Conservation (phyloP, 1,140 invertebrate genomes). For the Polypedilum vanderplanki region DNA sequence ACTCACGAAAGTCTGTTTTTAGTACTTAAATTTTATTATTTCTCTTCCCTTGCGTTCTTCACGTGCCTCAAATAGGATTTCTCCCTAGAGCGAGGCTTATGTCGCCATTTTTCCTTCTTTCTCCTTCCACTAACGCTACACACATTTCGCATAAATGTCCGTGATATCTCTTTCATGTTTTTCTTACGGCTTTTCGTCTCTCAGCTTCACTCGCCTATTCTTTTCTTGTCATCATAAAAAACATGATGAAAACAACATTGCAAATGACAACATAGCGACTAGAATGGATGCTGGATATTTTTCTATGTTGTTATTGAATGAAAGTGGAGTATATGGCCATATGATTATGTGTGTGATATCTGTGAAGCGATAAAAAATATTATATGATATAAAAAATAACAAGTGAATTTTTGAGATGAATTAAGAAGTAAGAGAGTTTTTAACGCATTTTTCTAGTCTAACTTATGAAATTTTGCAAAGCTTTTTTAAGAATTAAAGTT, state of each 20-base stretch:
- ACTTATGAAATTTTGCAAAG: too few species aligned
- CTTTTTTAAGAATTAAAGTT: too few species aligned
- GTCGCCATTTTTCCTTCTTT: not conserved
- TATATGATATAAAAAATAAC: too few species aligned
- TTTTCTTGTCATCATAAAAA: conserved; percentile 2
- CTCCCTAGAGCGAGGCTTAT: conserved; percentile 8
- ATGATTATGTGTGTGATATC: not conserved
- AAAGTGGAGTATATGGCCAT: not conserved
- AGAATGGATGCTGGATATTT: not conserved
- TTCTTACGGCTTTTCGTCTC: conserved; percentile 8
- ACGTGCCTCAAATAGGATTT: not conserved
- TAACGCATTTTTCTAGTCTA: too few species aligned
- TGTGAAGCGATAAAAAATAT: too few species aligned
- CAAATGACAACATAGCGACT: not conserved
- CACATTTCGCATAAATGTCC: not conserved
- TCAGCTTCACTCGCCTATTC: not conserved
- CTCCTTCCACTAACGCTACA: not conserved
- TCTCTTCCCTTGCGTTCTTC: too few species aligned
- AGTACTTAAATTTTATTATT: too few species aligned
- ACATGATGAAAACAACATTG: conserved; percentile 11
- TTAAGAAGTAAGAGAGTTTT: too few species aligned
- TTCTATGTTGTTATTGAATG: conserved; percentile 16
- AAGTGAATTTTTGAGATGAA: too few species aligned
- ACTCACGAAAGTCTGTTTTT: too few species aligned
- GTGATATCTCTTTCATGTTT: conserved; percentile 24